These are phyloP conservation scores for Furnarius figulus DNA, from an alignment of 2,113 vertebrate genomes.

Conservation along the genomic window DNA sequence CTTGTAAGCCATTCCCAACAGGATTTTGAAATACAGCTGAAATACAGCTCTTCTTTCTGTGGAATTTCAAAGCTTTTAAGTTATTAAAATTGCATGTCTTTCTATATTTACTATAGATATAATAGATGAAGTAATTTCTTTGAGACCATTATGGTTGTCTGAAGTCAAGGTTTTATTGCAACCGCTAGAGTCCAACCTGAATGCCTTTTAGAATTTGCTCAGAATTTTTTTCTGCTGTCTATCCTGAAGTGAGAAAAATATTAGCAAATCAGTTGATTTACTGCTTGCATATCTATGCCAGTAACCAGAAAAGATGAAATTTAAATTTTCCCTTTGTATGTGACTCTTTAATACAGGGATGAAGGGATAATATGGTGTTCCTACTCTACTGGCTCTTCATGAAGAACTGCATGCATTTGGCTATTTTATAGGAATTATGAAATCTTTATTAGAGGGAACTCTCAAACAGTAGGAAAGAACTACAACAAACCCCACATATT, in stretches of 20 bases:
- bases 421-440: neutral
- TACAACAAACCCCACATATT: neutral
- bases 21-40: neutral
- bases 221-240: neutral
- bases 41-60: neutral
- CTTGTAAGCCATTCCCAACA: neutral
- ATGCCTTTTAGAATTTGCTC: neutral
- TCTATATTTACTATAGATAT: neutral
- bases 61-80: slow-evolving; percentile 8
- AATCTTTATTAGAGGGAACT: neutral
- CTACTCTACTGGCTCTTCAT: neutral
- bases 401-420: neutral
- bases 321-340: neutral
- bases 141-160: neutral
- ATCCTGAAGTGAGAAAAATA: neutral
- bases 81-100: neutral
- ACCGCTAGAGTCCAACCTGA: neutral
- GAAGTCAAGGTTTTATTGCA: neutral
- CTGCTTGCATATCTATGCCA: neutral
- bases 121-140: neutral
- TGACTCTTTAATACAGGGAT: neutral
- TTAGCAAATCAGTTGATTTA: neutral
- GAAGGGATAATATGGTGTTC: neutral
- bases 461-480: neutral
- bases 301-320: neutral